These are phyloP conservation scores for Drosophila grimshawi DNA, from an alignment of 1,140 invertebrate species.

Conservation along the genomic window DNA sequence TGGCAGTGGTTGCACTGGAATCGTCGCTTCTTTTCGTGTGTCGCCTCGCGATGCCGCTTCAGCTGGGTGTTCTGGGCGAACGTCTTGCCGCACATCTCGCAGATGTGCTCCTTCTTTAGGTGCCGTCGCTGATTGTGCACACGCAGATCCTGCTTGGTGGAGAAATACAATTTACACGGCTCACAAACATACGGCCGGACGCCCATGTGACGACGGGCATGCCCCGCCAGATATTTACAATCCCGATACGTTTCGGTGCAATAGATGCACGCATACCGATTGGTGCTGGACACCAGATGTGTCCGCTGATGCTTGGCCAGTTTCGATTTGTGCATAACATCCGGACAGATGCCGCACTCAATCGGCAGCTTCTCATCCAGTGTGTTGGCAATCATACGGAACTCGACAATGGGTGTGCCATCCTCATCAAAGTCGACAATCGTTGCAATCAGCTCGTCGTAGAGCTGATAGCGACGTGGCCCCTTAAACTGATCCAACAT, in stretches of 20 bases:
- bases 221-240: conserved; percentile 77
- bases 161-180: conserved; percentile 74
- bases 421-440: conserved; percentile 77
- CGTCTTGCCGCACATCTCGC: conserved; percentile 78
- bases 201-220: conserved; percentile 78
- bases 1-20: conserved; percentile 71
- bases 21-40: conserved; percentile 78
- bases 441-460: conserved; percentile 76
- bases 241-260: conserved; percentile 75
- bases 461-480: conserved; percentile 69
- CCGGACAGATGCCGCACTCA: conserved; percentile 79
- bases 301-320: conserved; percentile 72
- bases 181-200: conserved; percentile 79
- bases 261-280: conserved; percentile 77
- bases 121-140: conserved; percentile 79
- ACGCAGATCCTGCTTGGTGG: conserved; percentile 75
- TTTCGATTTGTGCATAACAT: conserved; percentile 73
- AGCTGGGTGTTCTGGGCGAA: conserved; percentile 78
- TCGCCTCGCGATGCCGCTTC: conserved; percentile 75
- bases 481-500: conserved; percentile 68
- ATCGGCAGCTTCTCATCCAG: conserved; percentile 71
- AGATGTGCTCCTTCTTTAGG: conserved; percentile 78
- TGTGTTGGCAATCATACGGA: conserved; percentile 62
- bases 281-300: conserved; percentile 68
- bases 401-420: conserved; percentile 75